Evolutionary conservation across 2,888 invertebrate species (phyloP), one percentile per base, ranked within the genome.

Genomic region (Teleiodes luculella): DNA sequence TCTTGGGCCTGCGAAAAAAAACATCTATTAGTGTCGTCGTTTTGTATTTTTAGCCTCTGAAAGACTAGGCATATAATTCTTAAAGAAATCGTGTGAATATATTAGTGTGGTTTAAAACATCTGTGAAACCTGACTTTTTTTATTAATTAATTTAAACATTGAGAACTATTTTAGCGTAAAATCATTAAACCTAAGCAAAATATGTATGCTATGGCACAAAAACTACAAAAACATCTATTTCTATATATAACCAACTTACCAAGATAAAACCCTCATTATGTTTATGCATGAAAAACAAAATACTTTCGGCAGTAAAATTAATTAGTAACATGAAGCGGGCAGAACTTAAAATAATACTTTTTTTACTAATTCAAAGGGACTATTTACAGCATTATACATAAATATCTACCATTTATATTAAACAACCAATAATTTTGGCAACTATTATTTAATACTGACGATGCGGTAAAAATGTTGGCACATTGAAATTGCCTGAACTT

Each of bases 1-100:
- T 95, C 94, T 90, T 94, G 94, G 74, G 94, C 95, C 95, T 96
- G 92, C 11, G 92, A 93, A 78, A 66, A 77, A 82, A 82, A 76
- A 57, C n/a, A n/a, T n/a, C n/a, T n/a, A n/a, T n/a, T n/a, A n/a
- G n/a, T n/a, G n/a, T n/a, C n/a, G n/a, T n/a, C n/a, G n/a, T n/a
- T n/a, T n/a, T n/a, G n/a, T n/a, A n/a, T n/a, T n/a, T n/a, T n/a
- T n/a, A n/a, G n/a, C n/a, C n/a, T n/a, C n/a, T n/a, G n/a, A n/a
- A n/a, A n/a, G n/a, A n/a, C n/a, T n/a, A n/a, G n/a, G n/a, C n/a
- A n/a, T n/a, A n/a, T n/a, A n/a, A n/a, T n/a, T n/a, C n/a, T n/a
- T n/a, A n/a, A n/a, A n/a, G n/a, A n/a, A n/a, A n/a, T n/a, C n/a
- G n/a, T n/a, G n/a, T n/a, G n/a, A n/a, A n/a, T n/a, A n/a, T n/a